Percentiles rank a stretch among this genome's conserved stretches.
These are phyloP conservation scores for Nysson spinosus DNA, from an alignment of 2,888 invertebrate genomes.

Conservation along the genomic window DNA sequence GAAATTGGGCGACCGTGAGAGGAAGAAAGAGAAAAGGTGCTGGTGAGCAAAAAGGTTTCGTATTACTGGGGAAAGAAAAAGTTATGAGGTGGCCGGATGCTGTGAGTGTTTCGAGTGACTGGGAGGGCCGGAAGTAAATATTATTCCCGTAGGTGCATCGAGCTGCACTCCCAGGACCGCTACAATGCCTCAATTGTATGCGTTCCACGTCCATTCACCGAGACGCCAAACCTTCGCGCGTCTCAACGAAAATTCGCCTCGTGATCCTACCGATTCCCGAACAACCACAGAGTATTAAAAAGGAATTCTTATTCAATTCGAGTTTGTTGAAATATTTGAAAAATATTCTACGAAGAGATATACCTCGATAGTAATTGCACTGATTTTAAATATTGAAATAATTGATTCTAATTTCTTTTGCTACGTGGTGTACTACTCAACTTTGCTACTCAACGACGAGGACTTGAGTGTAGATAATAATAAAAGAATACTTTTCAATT, in stretches of 20 bases:
- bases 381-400: too few relatives aligned
- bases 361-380: too few relatives aligned
- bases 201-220: slow-evolving; percentile 47
- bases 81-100: slow-evolving; percentile 41
- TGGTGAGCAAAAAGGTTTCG: slow-evolving; percentile 16
- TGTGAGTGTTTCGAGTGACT: slow-evolving; percentile 2
- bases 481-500: too few relatives aligned
- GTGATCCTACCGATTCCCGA: slow-evolving; percentile 27
- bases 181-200: slow-evolving; percentile 69
- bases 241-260: slow-evolving; percentile 39
- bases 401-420: too few relatives aligned
- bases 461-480: too few relatives aligned
- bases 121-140: slow-evolving; percentile 69
- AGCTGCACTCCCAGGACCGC: slow-evolving; percentile 41
- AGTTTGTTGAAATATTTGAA: too few relatives aligned
- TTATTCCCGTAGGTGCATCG: slow-evolving; percentile 65
- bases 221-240: slow-evolving; percentile 19
- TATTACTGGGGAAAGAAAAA: slow-evolving; percentile 30
- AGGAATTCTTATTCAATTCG: too few relatives aligned
- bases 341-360: too few relatives aligned
- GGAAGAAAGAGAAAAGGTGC: slow-evolving; percentile 28
- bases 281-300: not conserved
- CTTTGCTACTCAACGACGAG: too few relatives aligned
- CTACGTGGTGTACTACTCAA: too few relatives aligned
- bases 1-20: too few relatives aligned